These are phyloP conservation scores for Tachystola acroxantha DNA, from an alignment of 2,888 invertebrate genomes.

Conservation along the genomic window DNA sequence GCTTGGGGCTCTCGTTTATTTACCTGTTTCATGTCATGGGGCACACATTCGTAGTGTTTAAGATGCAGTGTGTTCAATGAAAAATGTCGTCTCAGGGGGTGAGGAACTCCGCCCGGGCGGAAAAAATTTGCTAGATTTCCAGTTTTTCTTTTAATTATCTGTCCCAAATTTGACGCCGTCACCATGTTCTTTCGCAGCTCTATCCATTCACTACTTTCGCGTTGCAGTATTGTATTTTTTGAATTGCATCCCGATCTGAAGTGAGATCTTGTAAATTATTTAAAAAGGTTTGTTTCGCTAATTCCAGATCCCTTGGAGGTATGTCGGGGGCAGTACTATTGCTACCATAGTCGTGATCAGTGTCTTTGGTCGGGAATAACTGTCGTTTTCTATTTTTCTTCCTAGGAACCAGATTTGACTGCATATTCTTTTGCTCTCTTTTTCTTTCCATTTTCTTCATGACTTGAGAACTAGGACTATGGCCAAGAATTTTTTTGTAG, in stretches of 20 bases:
- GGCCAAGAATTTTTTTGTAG: not conserved
- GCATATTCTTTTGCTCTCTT: not conserved
- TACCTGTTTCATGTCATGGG: too few species aligned
- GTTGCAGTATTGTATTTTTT: slow-evolving; percentile 8
- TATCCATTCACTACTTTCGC: slow-evolving; percentile 9
- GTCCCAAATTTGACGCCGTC: slow-evolving; percentile 10
- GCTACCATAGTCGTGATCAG: not conserved
- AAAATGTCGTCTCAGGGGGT: too few species aligned
- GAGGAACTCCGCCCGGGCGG: too few species aligned
- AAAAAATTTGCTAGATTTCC: slow-evolving; percentile 4
- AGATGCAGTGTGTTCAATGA: too few species aligned
- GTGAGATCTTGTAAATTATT: not conserved
- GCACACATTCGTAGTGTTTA: too few species aligned
- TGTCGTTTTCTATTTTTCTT: not conserved
- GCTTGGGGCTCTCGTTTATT: too few species aligned
- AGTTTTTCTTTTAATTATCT: slow-evolving; percentile 10
- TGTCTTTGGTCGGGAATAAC: too few species aligned
- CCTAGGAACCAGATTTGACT: too few species aligned
- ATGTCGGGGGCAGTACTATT: slow-evolving; percentile 3
- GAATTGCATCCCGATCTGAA: slow-evolving; percentile 4
- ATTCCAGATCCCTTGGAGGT: not conserved
- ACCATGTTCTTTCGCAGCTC: slow-evolving; percentile 7
- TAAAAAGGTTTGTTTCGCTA: slow-evolving; percentile 2
- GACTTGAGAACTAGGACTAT: too few species aligned
- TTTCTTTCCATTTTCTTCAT: too few species aligned